Base-by-base conservation (phyloP, 2,888 invertebrate genomes). In the Coenonympha glycerion region DNA sequence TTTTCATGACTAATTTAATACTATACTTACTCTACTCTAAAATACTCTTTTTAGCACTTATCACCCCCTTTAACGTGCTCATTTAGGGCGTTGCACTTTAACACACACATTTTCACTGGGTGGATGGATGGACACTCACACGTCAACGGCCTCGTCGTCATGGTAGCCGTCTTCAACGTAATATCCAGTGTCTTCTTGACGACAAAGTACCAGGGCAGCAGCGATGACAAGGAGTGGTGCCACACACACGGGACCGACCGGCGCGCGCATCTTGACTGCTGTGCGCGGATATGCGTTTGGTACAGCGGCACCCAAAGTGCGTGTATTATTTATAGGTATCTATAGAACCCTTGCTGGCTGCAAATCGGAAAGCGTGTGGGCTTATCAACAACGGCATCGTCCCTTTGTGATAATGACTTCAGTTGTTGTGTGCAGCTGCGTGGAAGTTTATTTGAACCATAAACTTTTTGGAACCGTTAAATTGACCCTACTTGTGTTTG, bases 181-280 rank as follows among this genome's bases (percentile, higher is more conserved):
- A 68, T 86, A 85, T 58, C 84, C 84, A 59, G 66, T 68, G 45
- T 72, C 75, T 49, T 79, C 76, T 54, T 73, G 70, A 60, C 73
- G 71, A 59, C 71, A 64, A 53, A 70, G 69, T 74, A 82, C 83
- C 71, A 82, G 79, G 81, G 57, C 51, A 41, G 58, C 74, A 83
- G 74, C 64, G 61, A 58, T 57, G 48, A 74, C 56, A 57, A 84
- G 73, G 58, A 82, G 76, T 59, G 73, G 48, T 50, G 68, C 73
- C 63, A 69, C 68, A 58, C 61, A 73, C 65, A 73, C 73, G 72
- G 68, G 62, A 66, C 71, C 66, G 71, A 64, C 57, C 76, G 79
- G 76, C 79, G 80, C 79, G 73, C 84, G 84, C 85, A 85, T 85
- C 73, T 65, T 79, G 82, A 84, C 86, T 84, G 84, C 69, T 74